Conservation (phyloP, 2,797 vertebrate species). For the Crenuchus spilurus region DNA sequence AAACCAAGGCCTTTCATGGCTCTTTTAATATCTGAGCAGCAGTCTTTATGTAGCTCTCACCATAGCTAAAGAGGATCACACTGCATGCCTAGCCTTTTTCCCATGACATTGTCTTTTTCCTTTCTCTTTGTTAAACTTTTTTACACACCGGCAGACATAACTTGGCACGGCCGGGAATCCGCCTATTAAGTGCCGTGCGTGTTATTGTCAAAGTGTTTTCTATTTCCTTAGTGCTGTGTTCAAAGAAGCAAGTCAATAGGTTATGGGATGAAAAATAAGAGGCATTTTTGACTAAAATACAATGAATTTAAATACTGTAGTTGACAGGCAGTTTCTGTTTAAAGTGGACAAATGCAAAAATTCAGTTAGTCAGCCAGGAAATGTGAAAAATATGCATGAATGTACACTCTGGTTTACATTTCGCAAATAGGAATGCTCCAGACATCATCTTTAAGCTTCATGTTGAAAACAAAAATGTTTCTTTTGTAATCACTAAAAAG, state of each 20-base stretch:
- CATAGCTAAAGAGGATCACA: background rate
- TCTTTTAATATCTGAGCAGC: conserved; percentile 11
- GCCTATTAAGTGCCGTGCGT: conserved; percentile 23
- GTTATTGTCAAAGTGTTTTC: conserved; percentile 29
- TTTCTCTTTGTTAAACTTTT: background rate
- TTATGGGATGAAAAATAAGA: conserved; percentile 29
- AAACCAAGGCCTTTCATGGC: conserved; percentile 8
- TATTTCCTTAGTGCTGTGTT: conserved; percentile 21
- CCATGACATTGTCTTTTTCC: background rate
- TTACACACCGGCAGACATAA: conserved; percentile 5
- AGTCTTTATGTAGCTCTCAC: conserved; percentile 11
- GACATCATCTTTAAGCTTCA: no score
- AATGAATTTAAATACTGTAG: conserved; percentile 1
- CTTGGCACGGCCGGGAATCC: conserved; percentile 15
- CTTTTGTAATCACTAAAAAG: no score
- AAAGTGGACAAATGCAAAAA: background rate
- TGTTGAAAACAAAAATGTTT: no score
- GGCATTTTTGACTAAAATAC: conserved; percentile 22
- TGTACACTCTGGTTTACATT: no score
- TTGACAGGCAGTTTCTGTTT: background rate
- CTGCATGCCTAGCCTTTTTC: conserved; percentile 11
- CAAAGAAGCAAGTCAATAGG: conserved; percentile 37
- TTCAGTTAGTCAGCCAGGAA: background rate
- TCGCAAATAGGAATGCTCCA: no score
- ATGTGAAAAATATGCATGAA: background rate